phyloP scores from a whole-genome alignment of 2,888 invertebrate species.

The Leptopilina myrica region DNA sequence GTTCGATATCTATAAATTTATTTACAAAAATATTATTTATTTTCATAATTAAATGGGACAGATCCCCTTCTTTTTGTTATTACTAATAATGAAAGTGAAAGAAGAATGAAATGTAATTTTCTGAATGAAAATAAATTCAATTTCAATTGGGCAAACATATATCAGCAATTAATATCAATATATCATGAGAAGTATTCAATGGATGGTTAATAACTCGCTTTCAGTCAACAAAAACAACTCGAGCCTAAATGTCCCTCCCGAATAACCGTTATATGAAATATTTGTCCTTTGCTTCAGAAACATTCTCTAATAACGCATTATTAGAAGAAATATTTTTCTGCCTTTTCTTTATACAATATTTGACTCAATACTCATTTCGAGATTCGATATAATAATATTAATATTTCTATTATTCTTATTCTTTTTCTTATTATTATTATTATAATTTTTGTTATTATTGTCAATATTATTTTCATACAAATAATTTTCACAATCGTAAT shows the following conservation, averaged over 20 bases:
- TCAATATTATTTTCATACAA: too few relatives aligned
- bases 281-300: slow-evolving; percentile 47
- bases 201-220: slow-evolving; percentile 8
- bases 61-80: too few relatives aligned
- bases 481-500: too few relatives aligned
- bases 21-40: too few relatives aligned
- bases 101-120: not conserved
- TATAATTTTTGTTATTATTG: too few relatives aligned
- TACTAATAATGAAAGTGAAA: not conserved
- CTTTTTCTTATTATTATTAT: too few relatives aligned
- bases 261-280: slow-evolving; percentile 43
- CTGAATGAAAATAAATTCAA: too few relatives aligned
- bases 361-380: slow-evolving; percentile 4
- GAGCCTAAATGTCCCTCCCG: slow-evolving; percentile 10
- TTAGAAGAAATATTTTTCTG: slow-evolving; percentile 46
- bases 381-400: not conserved
- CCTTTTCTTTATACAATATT: slow-evolving; percentile 40
- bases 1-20: too few relatives aligned
- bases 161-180: not conserved
- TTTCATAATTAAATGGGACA: too few relatives aligned
- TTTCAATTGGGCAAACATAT: not conserved
- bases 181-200: not conserved
- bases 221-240: slow-evolving; percentile 35
- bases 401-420: too few relatives aligned
- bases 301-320: slow-evolving; percentile 45